Evolutionary conservation across 2,888 invertebrate species (phyloP), one percentile per base, ranked within the genome.

Genomic region (Andrena bicolor): DNA sequence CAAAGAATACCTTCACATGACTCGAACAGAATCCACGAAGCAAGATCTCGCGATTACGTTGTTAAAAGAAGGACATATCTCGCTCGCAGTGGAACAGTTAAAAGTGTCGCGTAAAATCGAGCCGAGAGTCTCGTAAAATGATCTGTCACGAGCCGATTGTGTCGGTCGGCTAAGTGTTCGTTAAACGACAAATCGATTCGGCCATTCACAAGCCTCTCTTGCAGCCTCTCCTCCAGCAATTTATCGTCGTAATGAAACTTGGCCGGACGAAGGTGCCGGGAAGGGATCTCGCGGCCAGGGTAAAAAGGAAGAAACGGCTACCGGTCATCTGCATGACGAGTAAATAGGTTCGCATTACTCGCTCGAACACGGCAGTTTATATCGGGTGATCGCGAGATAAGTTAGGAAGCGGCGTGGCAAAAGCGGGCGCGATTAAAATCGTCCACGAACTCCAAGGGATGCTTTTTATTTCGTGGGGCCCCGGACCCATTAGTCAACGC

Each of bases 311-410:
- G 76, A 80, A 71, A 64, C 88, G 84, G 90, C 92, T 92, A 91
- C 90, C 86, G 92, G 89, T 92, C 90, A 90, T 91, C 90, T 90
- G 89, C 90, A 90, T 90, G 90, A 90, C 87, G 91, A 90, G 90
- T 90, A 91, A 90, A 91, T 91, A 90, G 91, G 86, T 84, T 90
- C 89, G 88, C 90, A 91, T 91, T 91, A 91, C 89, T 85, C 81
- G 85, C 80, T 89, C 85, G 86, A 90, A 85, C 88, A 87, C 86
- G 86, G 88, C 88, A 90, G 85, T 91, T 88, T 89, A 89, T 91
- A 91, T 86, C 88, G 80, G 84, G 66, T 83, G 87, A 83, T 87
- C 85, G 83, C 49, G 74, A 87, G 89, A 91, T 91, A 90, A 90
- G 85, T 85, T 86, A 86, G 70, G 81, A 35, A 51, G 48, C 32